These are phyloP conservation scores for Discoglossus pictus DNA, from an alignment of 2,797 vertebrate species.

Conservation along the genomic window DNA sequence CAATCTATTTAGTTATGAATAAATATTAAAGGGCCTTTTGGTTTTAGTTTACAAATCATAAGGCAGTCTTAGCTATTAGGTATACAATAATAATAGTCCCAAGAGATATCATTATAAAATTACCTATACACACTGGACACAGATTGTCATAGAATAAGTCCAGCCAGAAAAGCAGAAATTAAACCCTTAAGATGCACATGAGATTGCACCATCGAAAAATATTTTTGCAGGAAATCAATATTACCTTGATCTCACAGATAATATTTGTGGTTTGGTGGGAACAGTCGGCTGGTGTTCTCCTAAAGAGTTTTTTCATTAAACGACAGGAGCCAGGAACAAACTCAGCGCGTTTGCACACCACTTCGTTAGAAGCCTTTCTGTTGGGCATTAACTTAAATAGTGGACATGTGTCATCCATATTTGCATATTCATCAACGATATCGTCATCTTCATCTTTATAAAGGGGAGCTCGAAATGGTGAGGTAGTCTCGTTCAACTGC, in stretches of 20 bases:
- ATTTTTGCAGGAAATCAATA: neutral
- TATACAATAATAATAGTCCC: too few species aligned
- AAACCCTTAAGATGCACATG: too few species aligned
- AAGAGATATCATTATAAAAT: too few species aligned
- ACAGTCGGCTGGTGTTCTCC: conserved; percentile 29
- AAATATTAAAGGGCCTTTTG: too few species aligned
- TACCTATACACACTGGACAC: too few species aligned
- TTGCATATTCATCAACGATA: neutral
- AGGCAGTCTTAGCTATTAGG: too few species aligned
- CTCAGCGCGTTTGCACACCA: conserved; percentile 28
- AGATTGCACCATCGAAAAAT: too few species aligned
- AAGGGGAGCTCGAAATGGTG: neutral
- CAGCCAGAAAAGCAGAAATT: too few species aligned
- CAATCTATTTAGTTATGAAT: too few species aligned
- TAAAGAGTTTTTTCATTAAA: conserved; percentile 49
- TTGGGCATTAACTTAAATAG: conserved; percentile 36
- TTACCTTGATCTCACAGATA: conserved; percentile 42
- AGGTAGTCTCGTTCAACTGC: neutral
- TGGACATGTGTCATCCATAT: conserved; percentile 37
- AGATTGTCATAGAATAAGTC: too few species aligned
- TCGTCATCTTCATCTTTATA: neutral
- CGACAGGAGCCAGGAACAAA: conserved; percentile 47
- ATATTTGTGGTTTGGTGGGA: conserved; percentile 29
- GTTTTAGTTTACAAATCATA: too few species aligned
- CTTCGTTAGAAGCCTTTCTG: neutral